phyloP scores from a whole-genome alignment of 2,113 vertebrate species.

The Lagopus leucura region DNA sequence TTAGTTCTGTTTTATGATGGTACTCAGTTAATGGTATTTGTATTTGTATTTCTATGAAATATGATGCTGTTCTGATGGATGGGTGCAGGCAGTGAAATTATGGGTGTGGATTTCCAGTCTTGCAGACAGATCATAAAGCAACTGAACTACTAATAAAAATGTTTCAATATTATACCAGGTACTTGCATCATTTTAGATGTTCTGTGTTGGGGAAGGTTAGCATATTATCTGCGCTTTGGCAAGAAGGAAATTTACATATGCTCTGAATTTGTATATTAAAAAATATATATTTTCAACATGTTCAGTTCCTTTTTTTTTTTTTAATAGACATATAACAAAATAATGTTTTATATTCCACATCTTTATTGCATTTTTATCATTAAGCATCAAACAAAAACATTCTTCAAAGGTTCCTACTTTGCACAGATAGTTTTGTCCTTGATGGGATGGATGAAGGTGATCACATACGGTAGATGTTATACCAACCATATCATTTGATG shows the following conservation, averaged over 20 bases:
- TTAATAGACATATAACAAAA: not conserved
- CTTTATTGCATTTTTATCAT: not conserved
- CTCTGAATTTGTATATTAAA: not conserved
- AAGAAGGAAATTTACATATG: not conserved
- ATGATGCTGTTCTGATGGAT: not conserved
- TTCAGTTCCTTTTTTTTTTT: not conserved
- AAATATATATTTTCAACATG: not conserved
- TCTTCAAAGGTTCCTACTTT: not conserved
- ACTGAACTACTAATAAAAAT: not conserved
- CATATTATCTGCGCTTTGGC: not conserved
- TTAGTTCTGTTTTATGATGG: not conserved
- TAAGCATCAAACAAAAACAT: not conserved
- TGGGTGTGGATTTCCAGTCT: not conserved
- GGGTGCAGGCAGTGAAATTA: not conserved
- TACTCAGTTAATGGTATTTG: not conserved
- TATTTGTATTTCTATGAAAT: not conserved
- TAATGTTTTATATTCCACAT: not conserved
- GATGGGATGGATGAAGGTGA: not conserved
- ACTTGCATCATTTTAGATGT: not conserved
- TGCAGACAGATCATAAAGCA: not conserved
- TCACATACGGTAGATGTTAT: not conserved
- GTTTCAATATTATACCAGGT: not conserved
- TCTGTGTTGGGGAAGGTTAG: not conserved
- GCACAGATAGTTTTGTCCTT: not conserved
- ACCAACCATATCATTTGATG: not conserved